Base-by-base conservation (phyloP, 2,113 vertebrate species). In the Connochaetes taurinus region DNA sequence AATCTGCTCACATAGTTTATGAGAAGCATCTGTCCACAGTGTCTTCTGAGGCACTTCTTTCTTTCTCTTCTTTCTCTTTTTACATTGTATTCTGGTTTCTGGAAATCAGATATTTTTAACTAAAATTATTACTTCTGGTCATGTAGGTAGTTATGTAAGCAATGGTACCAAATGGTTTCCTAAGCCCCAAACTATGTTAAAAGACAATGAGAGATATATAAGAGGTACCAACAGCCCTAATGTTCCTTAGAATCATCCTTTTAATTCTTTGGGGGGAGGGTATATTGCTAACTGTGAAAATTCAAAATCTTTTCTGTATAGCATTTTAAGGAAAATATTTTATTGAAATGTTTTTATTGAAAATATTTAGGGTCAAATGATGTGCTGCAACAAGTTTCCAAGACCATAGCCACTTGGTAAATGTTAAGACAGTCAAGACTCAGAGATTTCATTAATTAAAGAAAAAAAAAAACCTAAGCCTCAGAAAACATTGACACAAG, bases 391-490 rank as follows among this genome's bases (percentile, higher is more conserved):
- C 23, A 87, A 21, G 17, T 81, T 95, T 94, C 90, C 13, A 78
- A 95, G 91, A 76, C 81, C 52, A 57, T 82, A 90, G 33, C 50
- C 33, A 86, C 80, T 90, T 76, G 76, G 81, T 94, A 97, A 71
- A 86, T 87, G 4, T 53, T 97, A 97, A 29, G 29, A 53, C 87
- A 91, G n/a, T 94, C 17, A 90, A 93, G 96, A 58, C 76, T 97
- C 91, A 95, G 60, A 94, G 2, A 17, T 3, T 91, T 96, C 57
- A 55, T 97, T 97, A 17, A 17, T 16, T 90, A 64, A 94, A 97
- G 94, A 80, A 97, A 98, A 98, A 95, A 97, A 82, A 97, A 98
- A 98, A 95, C 96, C 43, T 43, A 84, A 95, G 86, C 15, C 25
- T 97, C 95, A n/a, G 25, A 94, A 64, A 58, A 64, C 27, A 57